Conservation (phyloP, 2,888 invertebrate genomes). For the Heliconius ethilla region DNA sequence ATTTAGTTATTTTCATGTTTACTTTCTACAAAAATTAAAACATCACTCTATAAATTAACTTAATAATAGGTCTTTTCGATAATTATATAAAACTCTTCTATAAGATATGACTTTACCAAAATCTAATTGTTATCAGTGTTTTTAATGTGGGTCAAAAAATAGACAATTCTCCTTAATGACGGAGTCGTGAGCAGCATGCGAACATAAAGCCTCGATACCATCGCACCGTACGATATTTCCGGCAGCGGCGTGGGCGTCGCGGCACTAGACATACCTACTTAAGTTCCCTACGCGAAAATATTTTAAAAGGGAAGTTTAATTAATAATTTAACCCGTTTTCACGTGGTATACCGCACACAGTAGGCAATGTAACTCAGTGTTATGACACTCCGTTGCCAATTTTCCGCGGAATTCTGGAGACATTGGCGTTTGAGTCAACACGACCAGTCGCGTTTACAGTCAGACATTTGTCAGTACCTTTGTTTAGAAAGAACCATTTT, state of each 20-base stretch:
- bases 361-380: too few relatives aligned
- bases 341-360: too few relatives aligned
- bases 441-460: too few relatives aligned
- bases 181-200: conserved; percentile 71
- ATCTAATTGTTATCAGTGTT: conserved; percentile 67
- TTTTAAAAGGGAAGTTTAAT: neutral
- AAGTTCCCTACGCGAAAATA: conserved; percentile 59
- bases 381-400: too few relatives aligned
- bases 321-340: too few relatives aligned
- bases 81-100: neutral
- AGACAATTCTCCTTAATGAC: conserved; percentile 74
- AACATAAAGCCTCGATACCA: conserved; percentile 65
- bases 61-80: neutral
- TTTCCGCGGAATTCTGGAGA: too few relatives aligned
- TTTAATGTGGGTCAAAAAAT: conserved; percentile 67
- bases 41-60: neutral
- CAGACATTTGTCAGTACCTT: too few relatives aligned
- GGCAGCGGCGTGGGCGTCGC: conserved; percentile 70
- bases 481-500: too few relatives aligned
- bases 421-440: too few relatives aligned
- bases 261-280: conserved; percentile 41
- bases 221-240: conserved; percentile 68
- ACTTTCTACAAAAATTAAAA: neutral
- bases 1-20: too few relatives aligned
- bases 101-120: conserved; percentile 40